Conservation (phyloP, 1,140 invertebrate genomes). For the Drosophila lini region DNA sequence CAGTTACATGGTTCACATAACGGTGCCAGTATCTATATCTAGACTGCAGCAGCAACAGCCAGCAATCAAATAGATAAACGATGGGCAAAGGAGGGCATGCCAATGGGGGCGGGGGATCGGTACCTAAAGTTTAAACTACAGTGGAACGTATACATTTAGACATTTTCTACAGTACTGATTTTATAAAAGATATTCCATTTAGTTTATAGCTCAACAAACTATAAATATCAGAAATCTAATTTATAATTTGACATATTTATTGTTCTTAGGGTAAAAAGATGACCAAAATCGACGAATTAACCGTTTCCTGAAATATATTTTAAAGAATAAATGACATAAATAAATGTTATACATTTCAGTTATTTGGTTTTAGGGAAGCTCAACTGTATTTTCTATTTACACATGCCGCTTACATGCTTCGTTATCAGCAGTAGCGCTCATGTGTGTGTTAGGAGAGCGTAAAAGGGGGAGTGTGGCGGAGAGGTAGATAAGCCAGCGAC, state of each 20-base stretch:
- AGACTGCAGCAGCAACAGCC: constrained; percentile 27
- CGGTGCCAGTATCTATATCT: constrained; percentile 31
- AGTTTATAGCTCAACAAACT: neutral
- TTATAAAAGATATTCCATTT: neutral
- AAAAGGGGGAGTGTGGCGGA: neutral
- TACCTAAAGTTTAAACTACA: constrained; percentile 11
- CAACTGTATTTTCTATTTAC: constrained; percentile 38
- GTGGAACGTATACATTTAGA: neutral
- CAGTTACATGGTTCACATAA: constrained; percentile 48
- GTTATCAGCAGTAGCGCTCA: constrained; percentile 47
- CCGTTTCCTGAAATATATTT: neutral
- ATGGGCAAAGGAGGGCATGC: constrained; percentile 20
- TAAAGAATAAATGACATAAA: neutral
- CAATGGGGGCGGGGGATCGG: neutral
- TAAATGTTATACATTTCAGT: neutral
- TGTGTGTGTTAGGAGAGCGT: constrained; percentile 11
- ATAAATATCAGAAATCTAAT: neutral
- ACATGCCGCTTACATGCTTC: constrained; percentile 27
- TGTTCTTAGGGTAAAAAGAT: too few relatives aligned
- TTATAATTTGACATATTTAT: neutral
- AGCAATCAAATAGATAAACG: constrained; percentile 62
- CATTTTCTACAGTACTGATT: neutral
- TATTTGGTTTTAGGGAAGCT: neutral
- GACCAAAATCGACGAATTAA: neutral
- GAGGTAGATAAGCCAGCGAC: constrained; percentile 53